Evolutionary conservation across 2,113 vertebrate species (phyloP), one percentile per base, ranked within the genome.

Genomic region (Bubalus kerabau): DNA sequence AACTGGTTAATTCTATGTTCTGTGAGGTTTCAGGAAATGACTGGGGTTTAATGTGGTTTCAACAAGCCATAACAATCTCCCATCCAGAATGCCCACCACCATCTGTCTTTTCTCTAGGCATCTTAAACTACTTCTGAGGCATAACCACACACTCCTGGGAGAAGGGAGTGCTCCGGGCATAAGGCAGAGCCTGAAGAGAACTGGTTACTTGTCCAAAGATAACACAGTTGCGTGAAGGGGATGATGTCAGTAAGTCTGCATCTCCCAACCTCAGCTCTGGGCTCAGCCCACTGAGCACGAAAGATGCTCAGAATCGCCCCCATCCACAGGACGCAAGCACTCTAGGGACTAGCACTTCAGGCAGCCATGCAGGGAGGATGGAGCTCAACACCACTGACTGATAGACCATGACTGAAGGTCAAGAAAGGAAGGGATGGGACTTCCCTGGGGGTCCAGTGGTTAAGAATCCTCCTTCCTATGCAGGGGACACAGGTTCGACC

Each of bases 11-110:
- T 88, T 97, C 94, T 89, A 64, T 87, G 87, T 90, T 97, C 95
- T 94, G 43, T 36, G 94, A 94, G 32, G 85, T 54, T 30, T 97
- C 91, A 87, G 90, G 84, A 98, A 98, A 97, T 86, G 87, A 71
- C 32, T 82, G 46, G 50, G 59, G 40, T 59, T 95, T 92, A 88
- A 95, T 62, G 43, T 21, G 67, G 36, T 93, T 97, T 76, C 87
- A 93, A 82, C 19, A 94, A 95, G 83, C 36, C 24, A 17, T 62
- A 95, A 62, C 19, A 81, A 82, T 76, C 86, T 74, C 60, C 83
- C 59, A 90, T 17, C 74, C 36, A 82, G 67, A 48, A 67, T 24
- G 16, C 46, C 90, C 86, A 76, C n/a, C 76, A 78, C 26, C 40
- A 74, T 50, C 50, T 54, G 16, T 50, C 91, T 62, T 90, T 91